Base-by-base conservation (phyloP, 1,140 invertebrate genomes). In the Anastatus disparis region DNA sequence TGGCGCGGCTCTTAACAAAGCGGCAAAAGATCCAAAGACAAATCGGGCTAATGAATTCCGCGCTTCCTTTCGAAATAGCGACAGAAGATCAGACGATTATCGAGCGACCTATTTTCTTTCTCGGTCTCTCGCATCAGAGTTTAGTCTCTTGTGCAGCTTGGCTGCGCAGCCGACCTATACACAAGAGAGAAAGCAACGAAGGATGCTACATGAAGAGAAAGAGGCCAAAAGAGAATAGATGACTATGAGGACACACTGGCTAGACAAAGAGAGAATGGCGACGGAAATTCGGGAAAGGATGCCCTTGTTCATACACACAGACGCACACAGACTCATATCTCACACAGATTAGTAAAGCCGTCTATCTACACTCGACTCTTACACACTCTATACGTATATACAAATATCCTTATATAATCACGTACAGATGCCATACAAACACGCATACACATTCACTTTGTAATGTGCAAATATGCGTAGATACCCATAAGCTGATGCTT, bases 91-190 rank as follows among this genome's bases (percentile, higher is more conserved):
- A 55, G 56, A 27, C 56, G 64, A 72, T 67, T 67, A 72, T 72
- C 70, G 70, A 72, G 63, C 62, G 70, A 72, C 70, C 70, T 40
- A 72, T 8, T 67, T 72, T 67, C 42, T 0, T 13, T 9, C 35
- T 12, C 50, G 8, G 22, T 12, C 27, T 55, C 26, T 27, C 40
- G 9, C 2, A 20, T 24, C 20, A 13, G 48, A 10, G 22, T 3
- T 13, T 3, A 52, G 20, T n/a, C 7, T n/a, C n/a, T n/a, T n/a
- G 6, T 6, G n/a, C 44, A 4, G 13, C 44, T 7, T 7, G 26
- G 6, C 15, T 15, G 52, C 52, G 24, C 6, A 22, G 6, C 2
- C 2, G 46, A 48, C n/a, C n/a, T n/a, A 17, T 20, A 22, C 8
- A 17, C 17, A 17, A 48, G 46, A 22, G 46, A 20, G 17, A 48